Base-by-base conservation (phyloP, 2,888 invertebrate species). In the Heliconius hortense region DNA sequence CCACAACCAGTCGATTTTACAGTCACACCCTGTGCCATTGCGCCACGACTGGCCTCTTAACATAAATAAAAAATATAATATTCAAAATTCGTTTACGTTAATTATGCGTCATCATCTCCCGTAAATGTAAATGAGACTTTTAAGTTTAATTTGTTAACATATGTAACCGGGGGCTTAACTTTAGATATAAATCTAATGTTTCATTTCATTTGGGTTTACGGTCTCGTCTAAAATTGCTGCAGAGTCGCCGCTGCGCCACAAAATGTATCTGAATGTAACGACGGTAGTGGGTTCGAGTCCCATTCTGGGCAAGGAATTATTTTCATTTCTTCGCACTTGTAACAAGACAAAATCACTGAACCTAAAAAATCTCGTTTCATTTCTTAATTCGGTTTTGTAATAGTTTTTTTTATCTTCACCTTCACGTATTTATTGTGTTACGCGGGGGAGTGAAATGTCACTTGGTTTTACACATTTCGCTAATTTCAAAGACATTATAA, bases 101-200 rank as follows among this genome's bases (percentile, higher is more conserved):
- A 75, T 71, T 75, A 43, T 75, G 69, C 68, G 64, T 59, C 31
- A 60, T 66, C 75, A 70, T 53, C 74, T 62, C 67, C 62, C 67
- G 67, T 71, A 70, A 77, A 48, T 66, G 72, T 73, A 73, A 77
- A 77, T 71, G 56, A 31, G 59, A 73, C 68, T 77, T 70, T 75
- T 70, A 62, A 39, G 62, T 73, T 75, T 48, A 75, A 75, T 75
- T 35, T 69, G 53, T 60, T 24, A 15, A 60, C 70, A 62, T 69
- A 72, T 70, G 75, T 70, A 73, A 75, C 73, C 15, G 48, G 18
- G n/a, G 48, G 31, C 43, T 43, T 60, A 62, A 69, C 35, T 69
- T 69, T 35, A 69, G 35, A 24, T 56, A 69, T 69, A 69, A 69
- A 69, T 35, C 56, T 69, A 56, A 56, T 69, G n/a, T 4, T 56